Evolutionary conservation across 2,797 vertebrate species (phyloP).

Genomic region (Helostoma temminkii): DNA sequence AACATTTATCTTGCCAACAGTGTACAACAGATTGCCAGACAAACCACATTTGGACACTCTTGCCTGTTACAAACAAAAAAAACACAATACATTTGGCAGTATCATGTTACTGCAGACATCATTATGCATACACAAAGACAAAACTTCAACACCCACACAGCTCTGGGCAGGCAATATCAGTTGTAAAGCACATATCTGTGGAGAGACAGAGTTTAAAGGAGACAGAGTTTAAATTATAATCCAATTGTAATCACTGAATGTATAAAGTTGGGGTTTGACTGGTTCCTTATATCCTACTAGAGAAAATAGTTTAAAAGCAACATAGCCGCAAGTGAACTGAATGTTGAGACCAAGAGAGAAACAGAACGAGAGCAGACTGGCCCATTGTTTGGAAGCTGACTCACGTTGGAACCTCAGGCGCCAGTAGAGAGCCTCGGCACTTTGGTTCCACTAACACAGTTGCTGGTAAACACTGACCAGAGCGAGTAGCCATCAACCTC

Average conservation of each 20-base stretch:
- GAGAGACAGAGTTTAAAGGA: no score
- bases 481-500: conserved; percentile 64
- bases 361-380: conserved; percentile 13
- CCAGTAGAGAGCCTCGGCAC: conserved; percentile 50
- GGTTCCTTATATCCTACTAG: not conserved
- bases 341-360: conserved; percentile 13
- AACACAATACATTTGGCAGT: conserved; percentile 27
- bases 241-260: not conserved
- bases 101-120: not conserved
- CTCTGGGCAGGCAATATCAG: conserved; percentile 1
- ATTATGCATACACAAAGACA: conserved; percentile 19
- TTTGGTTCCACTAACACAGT: conserved; percentile 67
- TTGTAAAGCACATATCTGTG: not conserved
- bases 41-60: conserved; percentile 34
- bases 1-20: conserved; percentile 6
- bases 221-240: not conserved
- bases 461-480: conserved; percentile 72
- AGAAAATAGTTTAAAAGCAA: conserved; percentile 17
- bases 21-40: conserved; percentile 8
- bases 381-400: conserved; percentile 61
- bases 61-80: conserved; percentile 1
- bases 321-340: conserved; percentile 11
- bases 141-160: not conserved
- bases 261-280: not conserved
- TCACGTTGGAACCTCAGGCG: conserved; percentile 63